A percentile compares a stretch with the other conserved stretches of the same genome.
phyloP scores from a whole-genome alignment of 2,797 vertebrate genomes.

The Amphiprion clarkii region DNA sequence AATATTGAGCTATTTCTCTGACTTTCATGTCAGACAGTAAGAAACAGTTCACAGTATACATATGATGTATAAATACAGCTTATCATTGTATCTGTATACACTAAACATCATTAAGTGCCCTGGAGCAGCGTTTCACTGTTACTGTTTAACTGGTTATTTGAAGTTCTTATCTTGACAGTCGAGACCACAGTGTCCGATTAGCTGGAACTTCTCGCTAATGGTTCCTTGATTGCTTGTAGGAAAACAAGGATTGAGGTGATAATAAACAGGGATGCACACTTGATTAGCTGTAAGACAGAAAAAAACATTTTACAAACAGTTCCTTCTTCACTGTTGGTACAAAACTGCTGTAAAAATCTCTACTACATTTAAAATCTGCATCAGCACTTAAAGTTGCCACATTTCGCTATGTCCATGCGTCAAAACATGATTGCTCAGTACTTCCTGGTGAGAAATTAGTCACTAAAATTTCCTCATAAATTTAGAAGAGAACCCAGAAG shows the following conservation, averaged over 20 bases:
- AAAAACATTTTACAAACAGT: background rate
- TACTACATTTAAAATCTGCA: background rate
- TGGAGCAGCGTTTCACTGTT: background rate
- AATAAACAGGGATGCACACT: background rate
- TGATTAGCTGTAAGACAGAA: background rate
- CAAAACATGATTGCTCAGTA: background rate
- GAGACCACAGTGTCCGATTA: background rate
- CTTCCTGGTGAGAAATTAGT: no score
- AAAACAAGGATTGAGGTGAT: background rate
- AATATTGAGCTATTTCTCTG: no score
- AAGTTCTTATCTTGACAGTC: background rate
- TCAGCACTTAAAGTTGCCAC: constrained; percentile 2
- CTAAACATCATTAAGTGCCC: background rate
- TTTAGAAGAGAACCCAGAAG: background rate
- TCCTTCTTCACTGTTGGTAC: background rate
- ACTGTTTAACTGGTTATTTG: background rate
- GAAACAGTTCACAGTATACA: no score
- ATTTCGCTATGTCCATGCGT: background rate
- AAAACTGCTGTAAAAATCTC: background rate
- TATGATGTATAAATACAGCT: no score
- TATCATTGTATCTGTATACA: background rate
- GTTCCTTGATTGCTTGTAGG: background rate
- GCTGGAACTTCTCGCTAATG: background rate
- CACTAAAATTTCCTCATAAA: background rate
- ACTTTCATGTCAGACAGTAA: no score